Percentiles rank a stretch among this genome's conserved stretches.
Evolutionary conservation across 2,113 vertebrate genomes (phyloP).

Genomic region (Nesoenas mayeri): DNA sequence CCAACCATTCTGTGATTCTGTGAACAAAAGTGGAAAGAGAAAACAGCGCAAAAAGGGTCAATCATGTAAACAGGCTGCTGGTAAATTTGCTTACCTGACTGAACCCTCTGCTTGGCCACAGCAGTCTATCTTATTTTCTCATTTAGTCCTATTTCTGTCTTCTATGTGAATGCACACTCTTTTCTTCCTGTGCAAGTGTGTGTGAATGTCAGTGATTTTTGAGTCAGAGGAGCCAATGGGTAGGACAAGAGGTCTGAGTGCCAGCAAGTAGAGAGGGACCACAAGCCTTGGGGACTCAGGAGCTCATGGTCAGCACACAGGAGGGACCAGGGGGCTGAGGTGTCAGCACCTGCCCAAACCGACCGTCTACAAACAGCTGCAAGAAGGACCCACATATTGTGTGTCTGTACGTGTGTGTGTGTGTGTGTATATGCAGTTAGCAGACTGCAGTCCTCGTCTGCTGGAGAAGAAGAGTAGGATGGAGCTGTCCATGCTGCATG

Average conservation of each 20-base stretch:
- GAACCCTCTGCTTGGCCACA: not conserved
- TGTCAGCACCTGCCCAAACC: not conserved
- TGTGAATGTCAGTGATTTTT: not conserved
- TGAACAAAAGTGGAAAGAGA: not conserved
- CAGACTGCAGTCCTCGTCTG: not conserved
- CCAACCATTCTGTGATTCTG: too few relatives aligned
- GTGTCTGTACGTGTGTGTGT: not conserved
- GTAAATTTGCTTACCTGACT: not conserved
- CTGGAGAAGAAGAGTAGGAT: not conserved
- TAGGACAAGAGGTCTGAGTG: not conserved
- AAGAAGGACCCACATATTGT: not conserved
- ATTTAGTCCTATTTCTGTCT: not conserved
- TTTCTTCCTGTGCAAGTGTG: not conserved
- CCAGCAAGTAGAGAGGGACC: not conserved
- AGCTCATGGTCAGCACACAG: not conserved
- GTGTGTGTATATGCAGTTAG: not conserved
- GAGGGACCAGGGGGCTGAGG: not conserved
- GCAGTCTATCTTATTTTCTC: not conserved
- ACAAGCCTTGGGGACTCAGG: not conserved
- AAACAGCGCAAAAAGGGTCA: not conserved
- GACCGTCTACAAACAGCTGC: not conserved
- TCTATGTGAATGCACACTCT: not conserved
- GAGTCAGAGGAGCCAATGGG: not conserved
- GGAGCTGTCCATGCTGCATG: accelerated
- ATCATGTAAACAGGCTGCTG: not conserved